Conservation (phyloP, 1,140 invertebrate genomes). For the Ceratina australensis region DNA sequence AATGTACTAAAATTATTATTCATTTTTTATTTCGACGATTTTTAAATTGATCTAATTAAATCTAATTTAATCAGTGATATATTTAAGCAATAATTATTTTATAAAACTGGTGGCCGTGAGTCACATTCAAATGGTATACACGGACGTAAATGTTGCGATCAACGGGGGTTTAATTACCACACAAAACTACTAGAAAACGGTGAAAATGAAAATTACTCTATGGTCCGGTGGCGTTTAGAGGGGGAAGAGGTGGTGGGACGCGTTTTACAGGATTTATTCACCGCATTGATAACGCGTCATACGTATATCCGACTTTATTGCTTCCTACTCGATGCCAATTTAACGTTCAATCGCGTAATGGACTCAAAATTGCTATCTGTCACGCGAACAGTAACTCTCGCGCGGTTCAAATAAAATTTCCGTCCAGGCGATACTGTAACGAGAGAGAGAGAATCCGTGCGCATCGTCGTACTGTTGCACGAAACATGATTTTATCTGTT, state of each 20-base stretch:
- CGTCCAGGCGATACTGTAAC: neutral
- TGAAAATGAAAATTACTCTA: neutral
- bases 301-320: constrained; percentile 4
- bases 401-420: neutral
- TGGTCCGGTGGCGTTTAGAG: no score
- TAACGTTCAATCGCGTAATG: constrained; percentile 38
- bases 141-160: neutral
- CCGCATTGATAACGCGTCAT: neutral
- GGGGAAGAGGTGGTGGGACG: no score
- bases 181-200: no score
- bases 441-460: no score
- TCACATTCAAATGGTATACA: no score
- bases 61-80: no score
- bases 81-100: no score
- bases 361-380: constrained; percentile 23
- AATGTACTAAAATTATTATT: no score
- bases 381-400: constrained; percentile 10
- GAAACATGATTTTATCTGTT: neutral
- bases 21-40: no score
- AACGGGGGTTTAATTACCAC: neutral
- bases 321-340: constrained; percentile 19
- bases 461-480: no score
- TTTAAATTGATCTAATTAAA: no score
- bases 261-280: neutral
- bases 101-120: no score